Conservation (phyloP, 1,140 invertebrate genomes). For the Holcopasites calliopsidis region DNA sequence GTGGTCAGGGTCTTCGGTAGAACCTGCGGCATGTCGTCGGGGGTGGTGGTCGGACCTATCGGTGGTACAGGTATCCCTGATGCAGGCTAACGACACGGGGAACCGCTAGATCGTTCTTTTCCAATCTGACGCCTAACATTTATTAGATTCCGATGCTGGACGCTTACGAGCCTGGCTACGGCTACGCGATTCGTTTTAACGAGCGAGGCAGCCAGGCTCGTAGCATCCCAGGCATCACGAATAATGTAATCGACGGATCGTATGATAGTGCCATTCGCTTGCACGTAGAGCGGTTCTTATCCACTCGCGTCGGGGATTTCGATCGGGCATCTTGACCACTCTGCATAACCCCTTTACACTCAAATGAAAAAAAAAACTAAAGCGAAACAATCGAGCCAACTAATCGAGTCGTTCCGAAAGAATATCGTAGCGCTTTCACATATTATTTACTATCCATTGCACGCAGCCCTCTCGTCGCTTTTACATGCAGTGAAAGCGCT, state of each 20-base stretch:
- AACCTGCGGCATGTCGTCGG: constrained; percentile 75
- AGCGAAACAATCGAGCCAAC: too few relatives aligned
- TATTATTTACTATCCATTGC: too few relatives aligned
- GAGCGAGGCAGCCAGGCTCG: constrained; percentile 25
- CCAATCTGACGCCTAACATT: not conserved
- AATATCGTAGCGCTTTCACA: too few relatives aligned
- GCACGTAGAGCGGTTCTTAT: constrained; percentile 26
- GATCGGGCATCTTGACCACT: constrained; percentile 45
- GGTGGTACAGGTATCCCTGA: constrained; percentile 74
- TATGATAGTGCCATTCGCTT: not conserved
- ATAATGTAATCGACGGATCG: not conserved
- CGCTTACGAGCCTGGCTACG: constrained; percentile 13
- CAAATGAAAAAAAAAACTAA: not conserved
- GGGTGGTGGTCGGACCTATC: constrained; percentile 73
- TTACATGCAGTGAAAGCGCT: too few relatives aligned
- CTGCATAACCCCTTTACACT: constrained; percentile 21
- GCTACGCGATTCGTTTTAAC: not conserved
- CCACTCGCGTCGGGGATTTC: constrained; percentile 42
- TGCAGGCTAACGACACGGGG: constrained; percentile 59
- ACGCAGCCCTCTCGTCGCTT: too few relatives aligned
- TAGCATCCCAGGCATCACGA: not conserved
- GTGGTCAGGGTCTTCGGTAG: constrained; percentile 82
- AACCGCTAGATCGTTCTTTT: constrained; percentile 44
- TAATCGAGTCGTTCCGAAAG: too few relatives aligned
- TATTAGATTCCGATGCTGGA: constrained; percentile 1